Base-by-base conservation (phyloP, 2,113 vertebrate species). In the Puffinus mauretanicus region DNA sequence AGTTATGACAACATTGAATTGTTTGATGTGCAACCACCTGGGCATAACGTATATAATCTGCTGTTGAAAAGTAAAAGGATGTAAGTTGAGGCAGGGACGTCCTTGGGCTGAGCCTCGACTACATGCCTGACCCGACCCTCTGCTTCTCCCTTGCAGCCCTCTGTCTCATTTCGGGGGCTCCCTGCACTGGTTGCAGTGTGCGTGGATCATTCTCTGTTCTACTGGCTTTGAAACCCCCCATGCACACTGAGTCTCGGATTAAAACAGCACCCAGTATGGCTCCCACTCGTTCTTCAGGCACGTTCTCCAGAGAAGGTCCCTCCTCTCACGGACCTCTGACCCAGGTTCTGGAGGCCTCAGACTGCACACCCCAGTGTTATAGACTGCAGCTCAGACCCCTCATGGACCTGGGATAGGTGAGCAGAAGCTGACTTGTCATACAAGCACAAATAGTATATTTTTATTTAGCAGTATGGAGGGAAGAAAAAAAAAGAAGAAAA, bases 41-140 rank as follows among this genome's bases (percentile, higher is more conserved):
- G 38, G 20, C 54, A 69, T n/a, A 19, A 49, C 0, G 8, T 9
- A 1, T 9, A 12, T 4, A 3, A 55, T 4, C 71, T n/a, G 27
- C 61, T 5, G 1, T 2, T 11, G 8, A 40, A 86, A 88, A 62
- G 29, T 24, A 52, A 76, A 77, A 77, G 34, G 16, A 65, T 15
- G 25, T 9, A 46, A 55, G 11, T 1, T 17, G 49, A 55, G 44
- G 54, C 20, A 61, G 6, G 25, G 21, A 15, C 7, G 4, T 18
- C 22, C 25, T n/a, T 16, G 34, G 29, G 14, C 40, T 55, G 25
- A 34, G 46, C 25, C 36, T 34, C 40, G 3, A 18, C 22, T 27
- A n/a, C 16, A 30, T 2, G 7, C 30, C 44, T 25, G 42, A 77
- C 8, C 42, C 0, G 0, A 11, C 0, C 0, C 14, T 54, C 65